phyloP scores from a whole-genome alignment of 2,888 invertebrate genomes.

The Tenthredo livida region DNA sequence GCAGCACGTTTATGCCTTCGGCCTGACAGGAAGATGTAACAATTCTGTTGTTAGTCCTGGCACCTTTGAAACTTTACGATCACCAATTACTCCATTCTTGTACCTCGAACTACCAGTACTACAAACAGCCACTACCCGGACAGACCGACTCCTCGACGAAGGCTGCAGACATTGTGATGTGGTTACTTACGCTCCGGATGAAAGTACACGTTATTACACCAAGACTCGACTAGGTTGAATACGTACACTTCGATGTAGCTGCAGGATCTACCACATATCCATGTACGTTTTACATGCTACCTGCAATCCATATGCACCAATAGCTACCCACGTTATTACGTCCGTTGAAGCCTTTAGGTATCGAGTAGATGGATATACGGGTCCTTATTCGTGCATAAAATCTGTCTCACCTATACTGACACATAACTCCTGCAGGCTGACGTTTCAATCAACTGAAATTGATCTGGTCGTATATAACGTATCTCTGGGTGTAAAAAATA shows the following conservation, averaged over 20 bases:
- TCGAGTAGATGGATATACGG: constrained; percentile 30
- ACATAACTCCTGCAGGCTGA: constrained; percentile 71
- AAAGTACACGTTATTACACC: constrained; percentile 10
- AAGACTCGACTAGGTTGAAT: constrained; percentile 13
- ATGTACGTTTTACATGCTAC: background rate
- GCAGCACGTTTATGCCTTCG: constrained; percentile 22
- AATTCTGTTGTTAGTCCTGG: constrained; percentile 69
- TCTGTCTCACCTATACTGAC: constrained; percentile 54
- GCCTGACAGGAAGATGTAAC: constrained; percentile 61
- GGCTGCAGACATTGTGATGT: constrained; percentile 27
- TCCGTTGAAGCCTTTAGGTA: constrained; percentile 30
- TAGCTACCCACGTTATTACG: background rate
- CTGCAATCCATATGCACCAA: background rate
- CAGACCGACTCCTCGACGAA: background rate
- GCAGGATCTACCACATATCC: background rate
- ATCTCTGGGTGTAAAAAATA: background rate
- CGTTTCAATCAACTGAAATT: constrained; percentile 70
- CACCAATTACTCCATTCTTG: constrained; percentile 68
- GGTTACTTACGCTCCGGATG: constrained; percentile 10
- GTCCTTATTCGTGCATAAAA: constrained; percentile 23
- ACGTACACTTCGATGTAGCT: background rate
- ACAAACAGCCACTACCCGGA: background rate
- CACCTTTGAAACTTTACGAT: constrained; percentile 72
- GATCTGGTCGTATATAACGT: constrained; percentile 9
- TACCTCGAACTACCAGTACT: background rate